Conservation (phyloP, 2,797 vertebrate species). For the Melanotaenia pygmaea region DNA sequence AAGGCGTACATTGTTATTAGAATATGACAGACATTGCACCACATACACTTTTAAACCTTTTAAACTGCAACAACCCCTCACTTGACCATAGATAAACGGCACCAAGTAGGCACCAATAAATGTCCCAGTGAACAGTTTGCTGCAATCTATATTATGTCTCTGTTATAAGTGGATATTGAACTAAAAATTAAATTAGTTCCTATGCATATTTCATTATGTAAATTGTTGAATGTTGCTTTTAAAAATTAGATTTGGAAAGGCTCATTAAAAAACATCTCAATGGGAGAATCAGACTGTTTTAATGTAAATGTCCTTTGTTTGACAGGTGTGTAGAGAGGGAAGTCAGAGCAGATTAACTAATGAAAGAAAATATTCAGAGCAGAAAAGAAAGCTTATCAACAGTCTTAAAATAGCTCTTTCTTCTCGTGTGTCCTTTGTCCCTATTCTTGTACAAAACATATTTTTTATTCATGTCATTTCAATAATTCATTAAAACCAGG, state of each 20-base stretch:
- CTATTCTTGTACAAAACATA: slow-evolving; percentile 20
- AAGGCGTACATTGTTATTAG: slow-evolving; percentile 74
- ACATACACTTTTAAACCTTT: slow-evolving; percentile 58
- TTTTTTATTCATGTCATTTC: slow-evolving; percentile 44
- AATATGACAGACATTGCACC: slow-evolving; percentile 70
- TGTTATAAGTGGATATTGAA: slow-evolving; percentile 56
- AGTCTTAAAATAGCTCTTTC: slow-evolving; percentile 38
- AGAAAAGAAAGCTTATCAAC: slow-evolving; percentile 42
- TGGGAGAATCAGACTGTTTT: slow-evolving; percentile 66
- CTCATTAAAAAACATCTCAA: slow-evolving; percentile 76
- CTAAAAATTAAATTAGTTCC: slow-evolving; percentile 66
- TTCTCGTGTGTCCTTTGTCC: slow-evolving; percentile 23
- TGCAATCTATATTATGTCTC: slow-evolving; percentile 28
- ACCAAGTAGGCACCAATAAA: slow-evolving; percentile 12
- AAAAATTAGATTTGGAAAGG: slow-evolving; percentile 53
- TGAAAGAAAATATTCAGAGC: slow-evolving; percentile 69
- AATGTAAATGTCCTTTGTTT: slow-evolving; percentile 75
- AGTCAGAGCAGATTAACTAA: slow-evolving; percentile 60
- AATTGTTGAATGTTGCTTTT: slow-evolving; percentile 65
- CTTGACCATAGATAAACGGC: slow-evolving; percentile 25
- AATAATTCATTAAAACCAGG: slow-evolving; percentile 48
- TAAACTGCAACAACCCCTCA: slow-evolving; percentile 40
- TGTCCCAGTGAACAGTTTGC: slow-evolving; percentile 7
- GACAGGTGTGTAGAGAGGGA: slow-evolving; percentile 70
- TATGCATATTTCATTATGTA: slow-evolving; percentile 75